Conservation (phyloP, 1,140 invertebrate species). For the Meloidogyne floridensis region DNA sequence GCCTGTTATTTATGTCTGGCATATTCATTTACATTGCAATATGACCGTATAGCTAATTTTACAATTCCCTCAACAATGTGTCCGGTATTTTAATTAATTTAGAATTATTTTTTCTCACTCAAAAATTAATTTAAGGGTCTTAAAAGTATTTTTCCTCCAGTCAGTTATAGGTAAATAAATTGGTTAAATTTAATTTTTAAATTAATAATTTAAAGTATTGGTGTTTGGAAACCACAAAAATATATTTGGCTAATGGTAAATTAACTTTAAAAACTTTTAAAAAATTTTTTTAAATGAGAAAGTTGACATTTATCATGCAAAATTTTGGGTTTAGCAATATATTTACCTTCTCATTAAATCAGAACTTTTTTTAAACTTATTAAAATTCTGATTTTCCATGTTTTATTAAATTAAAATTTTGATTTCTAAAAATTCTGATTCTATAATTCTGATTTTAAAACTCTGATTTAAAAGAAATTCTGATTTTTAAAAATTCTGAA, state of each 20-base stretch:
- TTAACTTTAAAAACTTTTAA: neutral
- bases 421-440: too few species aligned
- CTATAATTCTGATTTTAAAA: too few species aligned
- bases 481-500: too few species aligned
- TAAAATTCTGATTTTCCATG: too few species aligned
- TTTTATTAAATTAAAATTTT: too few species aligned
- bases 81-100: conserved; percentile 7
- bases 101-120: neutral
- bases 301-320: too few species aligned
- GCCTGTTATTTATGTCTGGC: conserved; percentile 30
- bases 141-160: conserved; percentile 32
- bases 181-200: neutral
- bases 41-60: conserved; percentile 23
- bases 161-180: conserved; percentile 27
- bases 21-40: conserved; percentile 24
- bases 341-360: too few species aligned
- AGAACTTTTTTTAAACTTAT: too few species aligned
- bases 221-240: conserved; percentile 31
- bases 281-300: neutral
- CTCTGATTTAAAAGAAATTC: too few species aligned
- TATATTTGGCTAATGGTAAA: conserved; percentile 33
- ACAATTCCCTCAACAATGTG: conserved; percentile 24
- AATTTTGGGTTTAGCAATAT: too few species aligned
- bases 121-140: conserved; percentile 18
- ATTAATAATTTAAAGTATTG: conserved; percentile 17